Evolutionary conservation across 2,888 invertebrate species (phyloP), one percentile per base, ranked within the genome.

Genomic region (Molanna angustata): DNA sequence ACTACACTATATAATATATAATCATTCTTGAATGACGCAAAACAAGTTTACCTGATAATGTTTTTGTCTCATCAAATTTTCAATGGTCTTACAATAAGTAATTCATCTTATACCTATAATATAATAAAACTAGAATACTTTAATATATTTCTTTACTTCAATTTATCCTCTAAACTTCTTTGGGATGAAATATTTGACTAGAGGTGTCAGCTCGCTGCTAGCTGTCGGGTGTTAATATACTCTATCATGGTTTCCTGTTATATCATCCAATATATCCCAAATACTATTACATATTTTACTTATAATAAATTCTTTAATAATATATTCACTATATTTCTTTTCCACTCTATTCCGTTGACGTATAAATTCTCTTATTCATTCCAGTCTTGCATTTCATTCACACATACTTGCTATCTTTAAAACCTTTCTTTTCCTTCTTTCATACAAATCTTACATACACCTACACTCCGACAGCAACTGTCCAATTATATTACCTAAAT

Each of bases 91-190:
- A 11, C 35, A 13, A 4, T 13, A 6, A 35, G 52, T 46, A 46
- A 54, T 52, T 51, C 66, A 71, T 73, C 74, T 76, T 74, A 60
- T 57, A 58, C 52, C 58, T 60, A 58, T 52, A 52, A 44, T n/a
- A 54, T 58, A 56, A 60, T 60, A 60, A 73, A 75, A 71, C 76
- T 77, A 76, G 74, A 75, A 75, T 75, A 76, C 72, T 75, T 74
- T 74, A 57, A 41, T 44, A 44, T 13, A 44, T 56, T 54, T 52
- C 46, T 51, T 72, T 76, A 72, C 76, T 73, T 76, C 74, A 77
- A 77, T 77, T 76, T 79, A 78, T 78, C 76, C 74, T 74, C 76
- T 77, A 77, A 76, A 40, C 72, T 76, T 59, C 66, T 70, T 70
- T 69, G 71, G 72, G 71, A 74, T 51, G 49, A 47, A 57, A 76